phyloP scores from a whole-genome alignment of 2,888 invertebrate species.

The Cabera pusaria region DNA sequence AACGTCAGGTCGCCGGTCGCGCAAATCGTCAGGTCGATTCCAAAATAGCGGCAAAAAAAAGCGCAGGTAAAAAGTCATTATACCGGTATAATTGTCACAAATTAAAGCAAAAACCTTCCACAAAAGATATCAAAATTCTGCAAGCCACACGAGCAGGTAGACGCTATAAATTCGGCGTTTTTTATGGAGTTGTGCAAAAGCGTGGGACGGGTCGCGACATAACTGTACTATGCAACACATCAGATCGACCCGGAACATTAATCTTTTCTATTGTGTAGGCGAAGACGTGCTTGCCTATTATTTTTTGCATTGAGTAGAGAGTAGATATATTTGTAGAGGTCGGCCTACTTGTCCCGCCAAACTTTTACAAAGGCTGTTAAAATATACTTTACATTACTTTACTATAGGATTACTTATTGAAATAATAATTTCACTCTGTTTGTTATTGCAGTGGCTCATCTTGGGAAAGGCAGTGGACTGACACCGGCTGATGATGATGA shows the following conservation, averaged over 20 bases:
- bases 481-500: no score
- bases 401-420: no score
- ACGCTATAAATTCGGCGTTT: slow-evolving; percentile 65
- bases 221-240: slow-evolving; percentile 68
- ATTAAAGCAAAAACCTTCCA: slow-evolving; percentile 77
- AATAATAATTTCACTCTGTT: no score
- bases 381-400: no score
- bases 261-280: slow-evolving; percentile 44
- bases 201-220: slow-evolving; percentile 72
- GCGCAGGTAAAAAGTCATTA: slow-evolving; percentile 82
- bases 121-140: slow-evolving; percentile 83
- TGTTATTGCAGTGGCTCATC: no score
- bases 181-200: slow-evolving; percentile 78
- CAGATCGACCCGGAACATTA: slow-evolving; percentile 51
- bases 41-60: no score
- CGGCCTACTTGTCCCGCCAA: no score
- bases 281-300: slow-evolving; percentile 15
- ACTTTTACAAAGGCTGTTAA: no score
- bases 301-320: slow-evolving; percentile 1
- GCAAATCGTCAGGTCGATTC: slow-evolving; percentile 42
- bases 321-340: no score
- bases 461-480: no score
- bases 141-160: slow-evolving; percentile 84
- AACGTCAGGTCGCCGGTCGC: slow-evolving; percentile 65
- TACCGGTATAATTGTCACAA: slow-evolving; percentile 84